A percentile compares a stretch with the other conserved stretches of the same genome.
phyloP scores from a whole-genome alignment of 2,113 vertebrate species.

The Pitta sordida region DNA sequence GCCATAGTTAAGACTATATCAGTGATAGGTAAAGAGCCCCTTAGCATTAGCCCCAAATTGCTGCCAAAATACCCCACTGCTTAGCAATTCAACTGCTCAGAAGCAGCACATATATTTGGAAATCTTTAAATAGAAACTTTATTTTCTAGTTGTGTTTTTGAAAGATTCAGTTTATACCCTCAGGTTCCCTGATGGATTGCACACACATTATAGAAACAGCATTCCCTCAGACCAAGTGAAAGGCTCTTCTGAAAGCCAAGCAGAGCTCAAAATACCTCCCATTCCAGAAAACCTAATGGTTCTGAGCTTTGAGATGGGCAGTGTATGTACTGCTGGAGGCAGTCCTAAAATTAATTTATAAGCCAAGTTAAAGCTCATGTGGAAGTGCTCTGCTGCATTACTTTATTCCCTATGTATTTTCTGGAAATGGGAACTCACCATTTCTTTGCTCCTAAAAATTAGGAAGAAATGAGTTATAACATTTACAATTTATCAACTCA shows the following conservation, averaged over 20 bases:
- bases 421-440: not conserved
- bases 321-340: not conserved
- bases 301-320: not conserved
- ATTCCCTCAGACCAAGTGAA: not conserved
- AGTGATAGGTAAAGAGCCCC: not conserved
- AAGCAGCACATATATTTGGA: not conserved
- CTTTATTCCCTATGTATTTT: not conserved
- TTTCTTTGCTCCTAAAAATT: not conserved
- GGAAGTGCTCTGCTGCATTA: not conserved
- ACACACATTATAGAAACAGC: not conserved
- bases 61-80: not conserved
- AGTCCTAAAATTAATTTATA: not conserved
- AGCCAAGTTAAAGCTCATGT: not conserved
- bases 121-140: not conserved
- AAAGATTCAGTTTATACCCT: not conserved
- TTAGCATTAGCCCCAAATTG: not conserved
- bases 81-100: not conserved
- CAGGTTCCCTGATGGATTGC: not conserved
- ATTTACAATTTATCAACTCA: not conserved
- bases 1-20: not conserved
- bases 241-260: not conserved
- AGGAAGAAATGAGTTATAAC: not conserved
- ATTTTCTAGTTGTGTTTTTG: not conserved
- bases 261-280: not conserved
- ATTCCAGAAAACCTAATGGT: not conserved